A percentile compares a stretch with the other conserved stretches of the same genome.
Evolutionary conservation across 2,797 vertebrate genomes (phyloP).

Genomic region (Mareca penelope): DNA sequence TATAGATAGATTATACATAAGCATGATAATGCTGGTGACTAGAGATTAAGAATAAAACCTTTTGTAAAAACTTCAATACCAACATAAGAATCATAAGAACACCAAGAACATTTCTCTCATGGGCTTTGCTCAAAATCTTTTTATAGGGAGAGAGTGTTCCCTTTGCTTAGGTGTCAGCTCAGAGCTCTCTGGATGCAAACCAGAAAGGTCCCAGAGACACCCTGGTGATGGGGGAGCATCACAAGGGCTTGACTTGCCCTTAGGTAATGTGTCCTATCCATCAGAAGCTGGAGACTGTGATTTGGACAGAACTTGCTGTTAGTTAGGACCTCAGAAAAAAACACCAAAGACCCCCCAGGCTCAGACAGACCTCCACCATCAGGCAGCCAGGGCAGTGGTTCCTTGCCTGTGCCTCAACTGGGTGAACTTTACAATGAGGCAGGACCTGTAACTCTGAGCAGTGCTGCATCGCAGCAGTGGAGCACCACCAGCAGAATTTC

Average conservation of each 20-base stretch:
- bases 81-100: neutral
- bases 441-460: neutral
- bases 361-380: neutral
- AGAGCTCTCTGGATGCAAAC: neutral
- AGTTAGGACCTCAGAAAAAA: neutral
- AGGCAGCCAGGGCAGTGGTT: neutral
- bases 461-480: neutral
- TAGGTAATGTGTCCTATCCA: neutral
- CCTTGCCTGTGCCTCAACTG: neutral
- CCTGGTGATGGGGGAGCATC: neutral
- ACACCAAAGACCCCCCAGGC: neutral
- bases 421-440: neutral
- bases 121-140: neutral
- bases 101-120: neutral
- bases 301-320: neutral
- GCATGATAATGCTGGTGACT: neutral
- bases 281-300: neutral
- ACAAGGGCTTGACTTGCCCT: neutral
- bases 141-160: neutral
- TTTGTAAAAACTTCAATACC: neutral
- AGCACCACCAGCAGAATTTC: neutral
- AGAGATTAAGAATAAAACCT: neutral
- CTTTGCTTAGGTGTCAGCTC: neutral
- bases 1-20: fast-evolving
- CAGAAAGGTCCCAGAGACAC: neutral